Evolutionary conservation across 2,888 invertebrate species (phyloP).

Genomic region (Artemia sp.): DNA sequence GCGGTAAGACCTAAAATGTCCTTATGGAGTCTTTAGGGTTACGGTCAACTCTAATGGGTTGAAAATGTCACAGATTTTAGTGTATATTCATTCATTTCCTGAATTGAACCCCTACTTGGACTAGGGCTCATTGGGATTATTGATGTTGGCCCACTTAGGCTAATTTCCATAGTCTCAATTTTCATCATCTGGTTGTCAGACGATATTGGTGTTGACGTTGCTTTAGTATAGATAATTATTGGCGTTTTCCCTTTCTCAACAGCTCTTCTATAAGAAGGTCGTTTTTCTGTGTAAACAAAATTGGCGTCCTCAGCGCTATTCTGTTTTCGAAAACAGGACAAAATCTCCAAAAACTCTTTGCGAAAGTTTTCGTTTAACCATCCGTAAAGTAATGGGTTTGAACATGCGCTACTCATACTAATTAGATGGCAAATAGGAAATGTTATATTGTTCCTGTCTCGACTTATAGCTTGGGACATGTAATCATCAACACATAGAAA

Average conservation of each 20-base stretch:
- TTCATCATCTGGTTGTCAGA: background rate
- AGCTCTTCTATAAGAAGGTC: background rate
- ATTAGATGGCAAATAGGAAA: conserved; percentile 46
- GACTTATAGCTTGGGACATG: conserved; percentile 24
- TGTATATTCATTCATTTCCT: too few relatives aligned
- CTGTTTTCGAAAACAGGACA: background rate
- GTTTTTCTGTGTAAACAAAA: too few relatives aligned
- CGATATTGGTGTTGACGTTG: conserved; percentile 1
- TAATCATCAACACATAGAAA: conserved; percentile 64
- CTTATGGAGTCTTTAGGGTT: too few relatives aligned
- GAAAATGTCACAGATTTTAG: too few relatives aligned
- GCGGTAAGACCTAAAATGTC: too few relatives aligned
- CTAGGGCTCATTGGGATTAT: too few relatives aligned
- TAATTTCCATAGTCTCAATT: too few relatives aligned
- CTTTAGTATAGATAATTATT: background rate
- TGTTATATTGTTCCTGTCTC: conserved; percentile 40
- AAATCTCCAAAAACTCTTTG: conserved; percentile 65
- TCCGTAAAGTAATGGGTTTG: conserved; percentile 77
- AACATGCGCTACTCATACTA: conserved; percentile 75
- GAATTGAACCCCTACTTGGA: too few relatives aligned
- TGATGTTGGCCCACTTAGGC: too few relatives aligned
- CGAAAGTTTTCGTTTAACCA: conserved; percentile 86
- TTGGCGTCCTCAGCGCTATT: too few relatives aligned
- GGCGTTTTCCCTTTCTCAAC: background rate
- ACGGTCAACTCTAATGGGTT: too few relatives aligned